Conservation (phyloP, 2,888 invertebrate genomes). For the Ophion obscuratus region DNA sequence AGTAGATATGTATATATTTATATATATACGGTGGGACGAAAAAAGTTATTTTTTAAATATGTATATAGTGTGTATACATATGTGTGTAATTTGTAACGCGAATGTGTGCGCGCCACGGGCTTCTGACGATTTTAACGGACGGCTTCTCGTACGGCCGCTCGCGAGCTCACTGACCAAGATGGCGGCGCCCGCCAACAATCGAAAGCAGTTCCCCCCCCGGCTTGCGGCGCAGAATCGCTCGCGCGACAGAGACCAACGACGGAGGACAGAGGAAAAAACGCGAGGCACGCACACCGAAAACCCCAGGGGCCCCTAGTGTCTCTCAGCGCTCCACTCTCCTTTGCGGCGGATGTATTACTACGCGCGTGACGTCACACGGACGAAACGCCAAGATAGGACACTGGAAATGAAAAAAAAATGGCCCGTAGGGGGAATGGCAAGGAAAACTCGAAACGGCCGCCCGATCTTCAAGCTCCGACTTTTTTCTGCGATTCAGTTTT, state of each 20-base stretch:
- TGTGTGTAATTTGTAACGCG: constrained; percentile 13
- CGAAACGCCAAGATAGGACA: constrained; percentile 50
- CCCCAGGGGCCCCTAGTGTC: constrained; percentile 45
- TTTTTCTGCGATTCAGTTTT: neutral
- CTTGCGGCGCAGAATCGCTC: constrained; percentile 72
- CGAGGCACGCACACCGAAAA: constrained; percentile 38
- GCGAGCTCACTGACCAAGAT: constrained; percentile 91
- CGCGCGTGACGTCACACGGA: constrained; percentile 75
- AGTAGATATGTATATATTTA: constrained; percentile 10
- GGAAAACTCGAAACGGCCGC: constrained; percentile 3
- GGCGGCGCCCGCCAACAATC: constrained; percentile 93
- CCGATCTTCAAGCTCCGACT: neutral
- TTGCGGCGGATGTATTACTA: constrained; percentile 78
- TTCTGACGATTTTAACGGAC: constrained; percentile 77
- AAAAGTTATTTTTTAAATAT: constrained; percentile 26
- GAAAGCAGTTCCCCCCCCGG: constrained; percentile 83
- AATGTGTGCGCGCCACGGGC: constrained; percentile 51
- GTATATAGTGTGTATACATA: constrained; percentile 32
- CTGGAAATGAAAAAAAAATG: constrained; percentile 21
- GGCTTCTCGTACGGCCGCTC: constrained; percentile 87
- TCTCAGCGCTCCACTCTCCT: constrained; percentile 73
- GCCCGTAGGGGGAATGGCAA: neutral
- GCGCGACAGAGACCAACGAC: constrained; percentile 15
- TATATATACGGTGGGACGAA: constrained; percentile 21
- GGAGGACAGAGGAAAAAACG: neutral